Conservation (phyloP, 2,888 invertebrate genomes). For the Ariolimax columbianus region DNA sequence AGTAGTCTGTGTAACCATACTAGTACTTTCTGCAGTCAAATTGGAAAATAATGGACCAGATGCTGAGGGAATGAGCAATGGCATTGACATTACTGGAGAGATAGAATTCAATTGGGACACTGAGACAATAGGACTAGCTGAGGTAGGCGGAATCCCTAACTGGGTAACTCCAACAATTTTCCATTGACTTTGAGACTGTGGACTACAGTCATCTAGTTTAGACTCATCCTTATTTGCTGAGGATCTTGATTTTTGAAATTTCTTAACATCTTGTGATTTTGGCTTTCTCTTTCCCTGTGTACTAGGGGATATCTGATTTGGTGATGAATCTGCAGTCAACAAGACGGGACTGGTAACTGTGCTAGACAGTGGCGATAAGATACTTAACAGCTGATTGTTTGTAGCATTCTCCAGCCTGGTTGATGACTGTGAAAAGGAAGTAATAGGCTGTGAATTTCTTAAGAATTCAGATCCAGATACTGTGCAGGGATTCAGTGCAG, state of each 20-base stretch:
- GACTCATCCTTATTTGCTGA: neutral
- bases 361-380: conserved; percentile 5
- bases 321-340: neutral
- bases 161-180: conserved; percentile 41
- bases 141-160: conserved; percentile 21
- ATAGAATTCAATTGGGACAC: neutral
- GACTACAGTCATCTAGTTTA: neutral
- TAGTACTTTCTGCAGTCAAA: neutral
- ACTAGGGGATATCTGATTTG: neutral
- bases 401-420: neutral
- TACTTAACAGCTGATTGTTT: conserved; percentile 11
- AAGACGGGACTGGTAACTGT: neutral
- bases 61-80: conserved; percentile 31
- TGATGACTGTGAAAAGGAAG: neutral
- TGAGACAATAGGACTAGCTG: conserved; percentile 12
- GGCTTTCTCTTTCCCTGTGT: neutral
- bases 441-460: neutral
- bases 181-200: conserved; percentile 28
- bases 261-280: conserved; percentile 12
- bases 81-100: neutral
- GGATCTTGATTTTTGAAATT: neutral
- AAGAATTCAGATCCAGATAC: conserved; percentile 10
- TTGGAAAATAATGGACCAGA: neutral
- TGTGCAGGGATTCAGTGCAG: neutral
- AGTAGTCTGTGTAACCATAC: neutral